phyloP scores from a whole-genome alignment of 1,140 invertebrate genomes.

The Lerema accius region DNA sequence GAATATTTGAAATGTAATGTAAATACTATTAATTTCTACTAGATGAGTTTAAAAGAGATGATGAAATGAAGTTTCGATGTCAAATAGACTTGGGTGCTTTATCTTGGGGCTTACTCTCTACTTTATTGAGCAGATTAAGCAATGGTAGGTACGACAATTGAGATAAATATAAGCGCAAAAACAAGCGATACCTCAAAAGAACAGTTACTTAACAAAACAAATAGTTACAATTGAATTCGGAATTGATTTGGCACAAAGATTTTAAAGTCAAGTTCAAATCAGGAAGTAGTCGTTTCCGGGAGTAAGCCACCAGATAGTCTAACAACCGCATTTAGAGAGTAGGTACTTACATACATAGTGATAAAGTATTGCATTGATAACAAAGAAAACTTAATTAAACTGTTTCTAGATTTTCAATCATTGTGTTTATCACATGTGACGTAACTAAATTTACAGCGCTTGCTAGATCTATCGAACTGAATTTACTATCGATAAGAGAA shows the following conservation, averaged over 20 bases:
- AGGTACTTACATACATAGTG: neutral
- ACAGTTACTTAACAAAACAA: no score
- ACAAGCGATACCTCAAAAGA: no score
- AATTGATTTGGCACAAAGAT: no score
- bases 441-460: slow-evolving; percentile 1
- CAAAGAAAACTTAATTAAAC: neutral
- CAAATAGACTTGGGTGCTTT: neutral
- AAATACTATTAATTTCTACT: neutral
- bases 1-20: neutral
- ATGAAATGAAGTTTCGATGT: neutral
- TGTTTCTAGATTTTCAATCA: slow-evolving; percentile 12
- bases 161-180: no score
- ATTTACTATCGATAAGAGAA: slow-evolving; percentile 12
- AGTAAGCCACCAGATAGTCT: no score
- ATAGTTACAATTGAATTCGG: no score
- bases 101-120: neutral
- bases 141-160: no score
- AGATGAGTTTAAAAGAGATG: neutral
- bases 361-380: slow-evolving; percentile 11
- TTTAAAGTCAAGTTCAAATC: no score
- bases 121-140: no score
- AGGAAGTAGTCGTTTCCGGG: no score
- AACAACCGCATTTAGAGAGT: slow-evolving; percentile 6
- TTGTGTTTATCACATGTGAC: neutral
- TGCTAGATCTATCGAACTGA: slow-evolving; percentile 16